Evolutionary conservation across 1,140 invertebrate species (phyloP), one percentile per base, ranked within the genome.

Genomic region (Chionoecetes opilio): DNA sequence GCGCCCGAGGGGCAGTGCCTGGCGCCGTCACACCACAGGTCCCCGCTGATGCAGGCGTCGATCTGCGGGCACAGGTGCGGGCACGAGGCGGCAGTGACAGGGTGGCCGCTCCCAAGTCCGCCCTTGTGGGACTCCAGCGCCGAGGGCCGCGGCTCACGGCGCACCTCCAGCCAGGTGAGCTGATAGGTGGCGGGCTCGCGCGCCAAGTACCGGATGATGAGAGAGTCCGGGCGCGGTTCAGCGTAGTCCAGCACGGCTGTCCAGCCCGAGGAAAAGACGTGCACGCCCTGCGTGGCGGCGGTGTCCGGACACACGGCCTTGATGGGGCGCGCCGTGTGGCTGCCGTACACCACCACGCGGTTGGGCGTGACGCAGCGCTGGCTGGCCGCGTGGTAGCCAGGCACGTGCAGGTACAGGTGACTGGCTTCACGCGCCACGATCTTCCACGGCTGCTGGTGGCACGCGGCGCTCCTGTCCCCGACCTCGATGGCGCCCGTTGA

Each of bases 131-230:
- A 97, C 75, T 97, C 97, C 32, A 97, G 97, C 89, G 97, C 97
- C 14, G 97, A 97, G 26, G 97, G 96, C 0, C 97, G 97, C 0
- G 98, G 97, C 96, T 98, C 97, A 96, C 98, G 98, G 35, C 98
- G 98, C 34, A 98, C 97, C 96, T 98, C 98, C 97, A 98, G 98
- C 98, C 98, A 98, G 90, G 98, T 98, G 37, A 98, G 98, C 6
- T 97, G 97, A 96, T 98, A 98, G 96, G 97, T 98, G 0, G 98
- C 98, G 5, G 98, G 97, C 96, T 98, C 98, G 32, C 97, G 97
- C 96, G 98, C 98, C 3, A 98, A 96, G 96, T 98, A 98, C 96
- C 98, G 98, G 31, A 98, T 97, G 31, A 98, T 97, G 95, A 98
- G 98, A 96, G 98, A 98, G 87, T 98, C 97, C 0, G 98, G 97